Conservation (phyloP, 2,113 vertebrate species). For the Ammodytes marinus region DNA sequence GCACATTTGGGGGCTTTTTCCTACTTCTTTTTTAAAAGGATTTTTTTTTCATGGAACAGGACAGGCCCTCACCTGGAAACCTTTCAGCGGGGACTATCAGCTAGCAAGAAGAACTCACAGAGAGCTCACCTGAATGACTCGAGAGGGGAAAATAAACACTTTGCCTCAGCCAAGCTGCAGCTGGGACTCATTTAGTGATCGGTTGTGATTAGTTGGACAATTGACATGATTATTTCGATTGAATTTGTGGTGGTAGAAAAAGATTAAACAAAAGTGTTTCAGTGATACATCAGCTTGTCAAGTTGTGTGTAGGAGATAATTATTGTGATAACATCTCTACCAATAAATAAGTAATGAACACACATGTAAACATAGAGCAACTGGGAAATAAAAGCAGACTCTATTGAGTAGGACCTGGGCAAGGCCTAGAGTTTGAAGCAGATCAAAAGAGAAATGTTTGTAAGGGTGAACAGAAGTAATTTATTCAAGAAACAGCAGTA, state of each 20-base stretch:
- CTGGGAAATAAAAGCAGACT: not conserved
- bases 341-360: not conserved
- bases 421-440: not conserved
- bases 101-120: not conserved
- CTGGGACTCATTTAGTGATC: not conserved
- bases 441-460: not conserved
- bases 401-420: no score
- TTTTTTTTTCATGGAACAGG: not conserved
- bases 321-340: not conserved
- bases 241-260: not conserved
- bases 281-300: no score
- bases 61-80: not conserved
- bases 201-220: not conserved
- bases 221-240: not conserved
- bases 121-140: not conserved
- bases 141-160: no score
- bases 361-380: not conserved
- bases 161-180: not conserved
- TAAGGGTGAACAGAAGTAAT: conserved; percentile 2
- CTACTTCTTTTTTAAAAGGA: not conserved
- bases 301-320: not conserved
- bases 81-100: not conserved
- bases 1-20: not conserved
- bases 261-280: no score
- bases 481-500: conserved; percentile 9